A percentile compares a stretch with the other conserved stretches of the same genome.
phyloP scores from a whole-genome alignment of 2,797 vertebrate species.

The Orientallactaga sibirica region DNA sequence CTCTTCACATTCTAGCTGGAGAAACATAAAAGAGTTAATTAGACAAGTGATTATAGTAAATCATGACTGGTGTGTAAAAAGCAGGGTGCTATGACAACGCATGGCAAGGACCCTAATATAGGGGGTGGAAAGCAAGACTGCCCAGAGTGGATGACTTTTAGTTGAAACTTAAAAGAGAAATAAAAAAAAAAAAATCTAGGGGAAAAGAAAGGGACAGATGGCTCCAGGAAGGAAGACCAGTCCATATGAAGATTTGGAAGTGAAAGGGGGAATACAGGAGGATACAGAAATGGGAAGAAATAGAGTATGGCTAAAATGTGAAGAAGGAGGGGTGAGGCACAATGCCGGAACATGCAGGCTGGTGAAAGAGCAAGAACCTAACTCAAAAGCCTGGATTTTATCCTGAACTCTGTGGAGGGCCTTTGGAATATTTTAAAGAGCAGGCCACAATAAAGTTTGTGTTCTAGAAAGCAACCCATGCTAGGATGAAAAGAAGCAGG shows the following conservation, averaged over 20 bases:
- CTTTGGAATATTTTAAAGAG: background rate
- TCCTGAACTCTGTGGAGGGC: background rate
- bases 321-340: background rate
- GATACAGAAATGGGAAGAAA: background rate
- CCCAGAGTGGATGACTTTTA: background rate
- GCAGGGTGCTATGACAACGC: background rate
- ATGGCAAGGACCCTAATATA: background rate
- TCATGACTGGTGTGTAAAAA: background rate
- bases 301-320: background rate
- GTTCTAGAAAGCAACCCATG: background rate
- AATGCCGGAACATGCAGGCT: too few relatives aligned
- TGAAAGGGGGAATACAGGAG: background rate
- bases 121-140: background rate
- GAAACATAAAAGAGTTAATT: background rate
- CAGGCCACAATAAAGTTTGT: background rate
- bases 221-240: background rate
- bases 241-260: background rate
- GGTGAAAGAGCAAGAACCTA: background rate
- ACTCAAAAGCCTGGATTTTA: background rate
- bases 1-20: background rate
- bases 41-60: background rate
- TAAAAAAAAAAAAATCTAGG: background rate
- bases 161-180: background rate
- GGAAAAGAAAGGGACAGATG: background rate
- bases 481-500: background rate